A percentile compares a stretch with the other conserved stretches of the same genome.
Evolutionary conservation across 2,113 vertebrate genomes (phyloP).

Genomic region (Phycodurus eques): DNA sequence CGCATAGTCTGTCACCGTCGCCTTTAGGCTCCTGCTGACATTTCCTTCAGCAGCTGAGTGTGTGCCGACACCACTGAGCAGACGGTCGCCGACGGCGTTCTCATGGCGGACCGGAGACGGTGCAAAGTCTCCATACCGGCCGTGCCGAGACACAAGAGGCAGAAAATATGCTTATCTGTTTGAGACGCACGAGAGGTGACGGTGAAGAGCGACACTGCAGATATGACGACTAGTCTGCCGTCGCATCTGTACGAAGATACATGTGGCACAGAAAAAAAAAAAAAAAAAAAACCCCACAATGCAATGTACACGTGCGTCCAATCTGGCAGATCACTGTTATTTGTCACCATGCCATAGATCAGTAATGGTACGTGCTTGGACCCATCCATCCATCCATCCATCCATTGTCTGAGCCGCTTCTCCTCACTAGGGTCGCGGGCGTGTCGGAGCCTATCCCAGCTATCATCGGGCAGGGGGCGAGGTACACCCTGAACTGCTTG

Average conservation of each 20-base stretch:
- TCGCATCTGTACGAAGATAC: constrained; percentile 11
- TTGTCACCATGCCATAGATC: constrained; percentile 39
- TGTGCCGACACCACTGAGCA: constrained; percentile 55
- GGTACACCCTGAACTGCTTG: no score
- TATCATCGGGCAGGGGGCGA: no score
- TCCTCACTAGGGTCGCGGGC: no score
- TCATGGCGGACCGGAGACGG: constrained; percentile 39
- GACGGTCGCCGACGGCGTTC: constrained; percentile 47
- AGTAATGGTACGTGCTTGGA: not conserved
- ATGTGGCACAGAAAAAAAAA: not conserved
- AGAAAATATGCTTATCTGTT: constrained; percentile 18
- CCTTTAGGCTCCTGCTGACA: constrained; percentile 59
- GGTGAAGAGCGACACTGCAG: constrained; percentile 4
- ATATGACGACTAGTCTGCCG: constrained; percentile 10
- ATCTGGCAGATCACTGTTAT: constrained; percentile 40
- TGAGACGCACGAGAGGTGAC: constrained; percentile 13
- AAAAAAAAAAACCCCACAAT: not conserved
- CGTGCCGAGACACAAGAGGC: constrained; percentile 47
- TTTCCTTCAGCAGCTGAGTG: constrained; percentile 64
- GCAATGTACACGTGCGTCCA: constrained; percentile 25
- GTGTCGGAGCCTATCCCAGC: no score
- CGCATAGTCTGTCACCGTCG: constrained; percentile 47
- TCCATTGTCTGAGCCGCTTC: no score
- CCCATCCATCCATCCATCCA: no score
- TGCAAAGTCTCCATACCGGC: constrained; percentile 36